Conservation (phyloP, 1,140 invertebrate species). For the Tyrophagus putrescentiae region DNA sequence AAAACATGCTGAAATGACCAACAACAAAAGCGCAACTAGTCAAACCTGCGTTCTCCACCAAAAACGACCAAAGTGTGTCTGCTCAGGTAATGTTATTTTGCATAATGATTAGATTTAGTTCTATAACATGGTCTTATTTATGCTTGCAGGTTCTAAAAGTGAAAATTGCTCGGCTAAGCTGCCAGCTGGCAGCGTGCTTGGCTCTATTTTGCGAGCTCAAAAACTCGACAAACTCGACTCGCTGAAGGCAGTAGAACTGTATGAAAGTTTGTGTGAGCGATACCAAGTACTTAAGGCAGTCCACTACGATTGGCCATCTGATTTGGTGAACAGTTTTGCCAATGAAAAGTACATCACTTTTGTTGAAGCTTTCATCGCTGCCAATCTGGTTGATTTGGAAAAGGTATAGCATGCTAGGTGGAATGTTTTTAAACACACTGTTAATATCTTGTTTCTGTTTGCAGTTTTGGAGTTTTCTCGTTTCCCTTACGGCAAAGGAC, state of each 20-base stretch:
- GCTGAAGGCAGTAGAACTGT: neutral
- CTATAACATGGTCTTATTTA: too few species aligned
- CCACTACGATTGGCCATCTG: neutral
- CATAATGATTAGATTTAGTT: neutral
- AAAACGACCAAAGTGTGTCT: neutral
- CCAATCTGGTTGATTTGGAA: neutral
- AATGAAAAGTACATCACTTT: too few species aligned
- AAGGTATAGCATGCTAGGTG: neutral
- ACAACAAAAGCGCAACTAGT: neutral
- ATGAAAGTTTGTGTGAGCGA: neutral
- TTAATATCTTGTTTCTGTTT: too few species aligned
- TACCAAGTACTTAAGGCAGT: neutral
- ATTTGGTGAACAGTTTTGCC: neutral
- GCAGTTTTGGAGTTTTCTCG: conserved; percentile 21
- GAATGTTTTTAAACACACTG: neutral
- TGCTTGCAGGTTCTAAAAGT: too few species aligned
- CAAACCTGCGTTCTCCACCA: neutral
- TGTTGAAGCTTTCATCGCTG: neutral
- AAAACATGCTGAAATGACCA: too few species aligned
- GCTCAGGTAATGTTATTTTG: neutral
- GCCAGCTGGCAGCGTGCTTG: neutral
- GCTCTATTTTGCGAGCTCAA: conserved; percentile 14
- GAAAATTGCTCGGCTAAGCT: neutral
- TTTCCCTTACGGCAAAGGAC: conserved; percentile 24
- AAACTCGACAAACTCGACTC: conserved; percentile 16